Evolutionary conservation across 2,797 vertebrate genomes (phyloP).

Genomic region (Apogon talboti): DNA sequence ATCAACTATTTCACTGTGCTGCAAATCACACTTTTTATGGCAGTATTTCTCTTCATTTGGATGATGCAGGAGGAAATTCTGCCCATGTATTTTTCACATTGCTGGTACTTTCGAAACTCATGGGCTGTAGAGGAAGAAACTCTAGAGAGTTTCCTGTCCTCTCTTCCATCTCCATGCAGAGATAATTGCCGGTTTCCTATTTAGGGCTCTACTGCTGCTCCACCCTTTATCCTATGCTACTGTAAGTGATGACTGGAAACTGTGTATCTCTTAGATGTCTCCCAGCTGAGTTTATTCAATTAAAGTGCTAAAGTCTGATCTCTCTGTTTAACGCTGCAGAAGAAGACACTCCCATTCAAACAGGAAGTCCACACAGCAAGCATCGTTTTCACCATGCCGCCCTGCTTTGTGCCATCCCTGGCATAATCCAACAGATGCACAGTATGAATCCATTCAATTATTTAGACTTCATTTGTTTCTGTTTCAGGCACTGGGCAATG

Average conservation of each 20-base stretch:
- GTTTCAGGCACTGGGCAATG: not conserved
- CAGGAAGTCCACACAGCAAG: constrained; percentile 43
- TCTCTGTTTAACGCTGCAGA: not conserved
- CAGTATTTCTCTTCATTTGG: too few relatives aligned
- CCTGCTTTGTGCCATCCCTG: not conserved
- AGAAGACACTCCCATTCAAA: constrained; percentile 32
- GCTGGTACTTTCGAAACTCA: not conserved
- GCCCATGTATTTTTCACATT: not conserved
- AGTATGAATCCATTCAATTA: not conserved
- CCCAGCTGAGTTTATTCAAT: constrained; percentile 12
- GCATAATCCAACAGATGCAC: not conserved
- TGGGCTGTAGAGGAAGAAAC: constrained; percentile 4
- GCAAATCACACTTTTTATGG: too few relatives aligned
- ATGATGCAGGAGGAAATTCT: too few relatives aligned
- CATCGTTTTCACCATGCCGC: constrained; percentile 15
- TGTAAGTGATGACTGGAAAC: constrained; percentile 12
- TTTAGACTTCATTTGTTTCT: not conserved
- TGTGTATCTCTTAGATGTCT: constrained; percentile 3
- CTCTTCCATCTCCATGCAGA: constrained; percentile 20
- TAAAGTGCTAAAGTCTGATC: constrained; percentile 13
- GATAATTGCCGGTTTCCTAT: constrained; percentile 56
- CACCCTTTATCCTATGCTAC: constrained; percentile 26
- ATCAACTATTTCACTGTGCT: too few relatives aligned
- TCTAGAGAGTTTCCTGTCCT: constrained; percentile 6
- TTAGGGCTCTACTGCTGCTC: constrained; percentile 29